phyloP scores from a whole-genome alignment of 2,888 invertebrate species.

The Acronicta leporina region DNA sequence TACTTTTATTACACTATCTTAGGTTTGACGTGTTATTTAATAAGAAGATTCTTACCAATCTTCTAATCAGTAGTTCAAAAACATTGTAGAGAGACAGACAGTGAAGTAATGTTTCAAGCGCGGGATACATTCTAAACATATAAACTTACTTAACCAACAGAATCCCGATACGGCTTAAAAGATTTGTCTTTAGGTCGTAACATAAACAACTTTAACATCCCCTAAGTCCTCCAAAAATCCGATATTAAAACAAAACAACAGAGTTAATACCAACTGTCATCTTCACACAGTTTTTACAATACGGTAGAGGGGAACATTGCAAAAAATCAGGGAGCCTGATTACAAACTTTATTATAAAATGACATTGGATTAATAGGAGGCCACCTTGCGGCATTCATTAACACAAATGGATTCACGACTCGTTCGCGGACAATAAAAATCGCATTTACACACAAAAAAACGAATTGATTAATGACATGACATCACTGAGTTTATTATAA shows the following conservation, averaged over 20 bases:
- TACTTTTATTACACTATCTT: too few species aligned
- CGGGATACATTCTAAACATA: constrained; percentile 18
- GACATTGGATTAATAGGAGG: constrained; percentile 81
- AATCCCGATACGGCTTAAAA: constrained; percentile 37
- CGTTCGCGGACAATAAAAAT: constrained; percentile 83
- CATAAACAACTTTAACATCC: constrained; percentile 37
- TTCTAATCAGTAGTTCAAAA: too few species aligned
- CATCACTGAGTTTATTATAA: constrained; percentile 57
- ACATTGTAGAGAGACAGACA: not conserved
- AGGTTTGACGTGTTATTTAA: too few species aligned
- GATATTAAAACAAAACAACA: constrained; percentile 52
- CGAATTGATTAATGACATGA: constrained; percentile 85
- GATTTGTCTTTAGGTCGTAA: constrained; percentile 20
- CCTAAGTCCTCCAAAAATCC: constrained; percentile 42
- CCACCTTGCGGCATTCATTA: constrained; percentile 85
- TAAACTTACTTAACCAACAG: not conserved
- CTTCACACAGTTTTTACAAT: constrained; percentile 67
- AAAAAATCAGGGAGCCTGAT: constrained; percentile 65
- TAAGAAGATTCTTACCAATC: too few species aligned
- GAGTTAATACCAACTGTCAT: constrained; percentile 60
- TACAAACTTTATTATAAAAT: constrained; percentile 76
- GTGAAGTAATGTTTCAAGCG: not conserved
- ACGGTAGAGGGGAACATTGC: constrained; percentile 52
- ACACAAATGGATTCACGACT: constrained; percentile 79
- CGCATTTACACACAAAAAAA: constrained; percentile 78